Evolutionary conservation across 1,140 invertebrate genomes (phyloP), one percentile per base, ranked within the genome.

Genomic region (Tetramorium alpestre): DNA sequence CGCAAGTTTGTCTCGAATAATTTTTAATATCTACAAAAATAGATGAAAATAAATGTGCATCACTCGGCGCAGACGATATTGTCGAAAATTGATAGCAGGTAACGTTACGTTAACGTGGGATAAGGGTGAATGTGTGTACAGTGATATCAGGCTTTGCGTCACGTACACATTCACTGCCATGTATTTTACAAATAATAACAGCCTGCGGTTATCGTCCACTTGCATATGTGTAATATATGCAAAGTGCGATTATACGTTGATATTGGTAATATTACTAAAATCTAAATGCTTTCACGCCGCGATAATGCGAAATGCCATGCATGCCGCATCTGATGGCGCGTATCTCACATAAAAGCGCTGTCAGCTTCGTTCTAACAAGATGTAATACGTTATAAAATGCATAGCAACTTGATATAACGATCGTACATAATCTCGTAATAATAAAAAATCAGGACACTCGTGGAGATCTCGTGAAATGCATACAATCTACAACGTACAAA

Each of bases 161-260:
- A 49, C 41, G 44, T 75, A 84, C 18, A 75, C 69, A 60, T 13
- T 84, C 80, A 58, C 2, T 44, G 33, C 4, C 69, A 56, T 73
- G 54, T 60, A 75, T 75, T 84, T 84, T 84, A 84, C 56, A 84
- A 84, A 84, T 86, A 89, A 89, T 73, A 89, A 70, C 88, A 70
- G 54, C 84, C 67, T 49, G 87, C 69, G 87, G 84, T 89, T 89
- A 89, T 89, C 87, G 51, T 54, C 76, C 58, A 54, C 47, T 41
- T 54, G 84, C 87, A 89, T 67, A 73, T 64, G 60, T 75, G 60
- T 85, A 89, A 89, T 70, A 51, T 58, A 78, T 49, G 69, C 62
- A 25, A 64, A 70, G 67, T 73, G 60, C 70, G 58, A 86, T 89
- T 81, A 86, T 28, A 41, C 62, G 51, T 54, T 72, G 69, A 75